Evolutionary conservation across 2,888 invertebrate genomes (phyloP).

Genomic region (Polymixis flavicincta): DNA sequence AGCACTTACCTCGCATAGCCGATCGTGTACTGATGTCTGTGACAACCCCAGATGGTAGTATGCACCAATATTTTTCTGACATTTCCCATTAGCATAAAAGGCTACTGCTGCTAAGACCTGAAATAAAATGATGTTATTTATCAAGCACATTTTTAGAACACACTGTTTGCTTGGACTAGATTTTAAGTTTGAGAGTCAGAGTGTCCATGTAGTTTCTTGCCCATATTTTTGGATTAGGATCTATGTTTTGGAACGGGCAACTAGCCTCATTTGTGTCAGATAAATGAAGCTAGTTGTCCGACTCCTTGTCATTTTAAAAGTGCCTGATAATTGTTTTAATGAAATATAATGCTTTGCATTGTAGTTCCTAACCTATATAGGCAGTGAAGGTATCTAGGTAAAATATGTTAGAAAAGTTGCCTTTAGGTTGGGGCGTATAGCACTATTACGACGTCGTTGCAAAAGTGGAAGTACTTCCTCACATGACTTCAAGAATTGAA

Average conservation of each 20-base stretch:
- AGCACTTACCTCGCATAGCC: background rate
- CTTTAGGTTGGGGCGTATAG: no score
- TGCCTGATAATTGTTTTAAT: no score
- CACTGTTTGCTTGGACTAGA: background rate
- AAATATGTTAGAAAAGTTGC: no score
- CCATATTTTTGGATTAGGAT: background rate
- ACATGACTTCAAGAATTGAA: no score
- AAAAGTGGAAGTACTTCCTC: no score
- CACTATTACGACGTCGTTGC: no score
- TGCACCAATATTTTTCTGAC: background rate
- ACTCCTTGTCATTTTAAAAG: no score
- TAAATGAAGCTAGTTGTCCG: no score
- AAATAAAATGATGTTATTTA: background rate
- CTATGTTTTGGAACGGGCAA: background rate
- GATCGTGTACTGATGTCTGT: background rate
- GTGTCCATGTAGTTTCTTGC: background rate
- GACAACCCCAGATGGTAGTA: background rate
- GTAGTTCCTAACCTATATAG: no score
- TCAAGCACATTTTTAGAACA: background rate
- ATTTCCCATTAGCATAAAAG: background rate
- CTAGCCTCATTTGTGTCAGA: background rate
- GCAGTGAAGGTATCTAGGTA: no score
- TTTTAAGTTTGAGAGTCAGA: background rate
- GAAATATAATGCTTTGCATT: no score
- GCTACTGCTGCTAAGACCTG: background rate